phyloP scores from a whole-genome alignment of 2,797 vertebrate species.

The Anomalospiza imberbis region DNA sequence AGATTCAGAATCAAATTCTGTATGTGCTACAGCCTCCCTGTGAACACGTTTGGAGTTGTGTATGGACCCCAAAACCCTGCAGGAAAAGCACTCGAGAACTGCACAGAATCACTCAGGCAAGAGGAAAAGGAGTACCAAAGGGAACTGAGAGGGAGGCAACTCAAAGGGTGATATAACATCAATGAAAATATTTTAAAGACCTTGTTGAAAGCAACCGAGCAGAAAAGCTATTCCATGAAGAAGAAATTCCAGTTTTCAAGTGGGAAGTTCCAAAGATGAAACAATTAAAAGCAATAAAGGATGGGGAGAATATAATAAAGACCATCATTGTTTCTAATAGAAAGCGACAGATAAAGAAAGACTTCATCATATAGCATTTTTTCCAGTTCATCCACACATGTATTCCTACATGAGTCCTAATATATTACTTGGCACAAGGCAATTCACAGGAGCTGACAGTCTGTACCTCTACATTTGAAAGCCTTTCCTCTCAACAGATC shows the following conservation, averaged over 20 bases:
- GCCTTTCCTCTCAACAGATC: background rate
- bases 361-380: fast-evolving
- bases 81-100: background rate
- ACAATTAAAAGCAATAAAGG: background rate
- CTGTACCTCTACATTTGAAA: background rate
- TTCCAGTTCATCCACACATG: background rate
- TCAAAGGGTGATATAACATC: background rate
- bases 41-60: background rate
- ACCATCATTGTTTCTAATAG: background rate
- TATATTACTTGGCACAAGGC: background rate
- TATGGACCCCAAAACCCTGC: background rate
- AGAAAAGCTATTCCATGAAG: background rate
- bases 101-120: background rate
- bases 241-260: background rate
- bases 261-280: background rate
- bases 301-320: background rate
- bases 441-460: background rate
- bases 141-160: background rate
- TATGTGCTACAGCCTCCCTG: background rate
- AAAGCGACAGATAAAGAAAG: background rate
- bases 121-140: background rate
- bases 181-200: background rate
- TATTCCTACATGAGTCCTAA: background rate
- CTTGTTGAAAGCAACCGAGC: background rate
- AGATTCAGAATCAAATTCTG: background rate